phyloP scores from a whole-genome alignment of 2,113 vertebrate genomes.

The Phyllostomus discolor region DNA sequence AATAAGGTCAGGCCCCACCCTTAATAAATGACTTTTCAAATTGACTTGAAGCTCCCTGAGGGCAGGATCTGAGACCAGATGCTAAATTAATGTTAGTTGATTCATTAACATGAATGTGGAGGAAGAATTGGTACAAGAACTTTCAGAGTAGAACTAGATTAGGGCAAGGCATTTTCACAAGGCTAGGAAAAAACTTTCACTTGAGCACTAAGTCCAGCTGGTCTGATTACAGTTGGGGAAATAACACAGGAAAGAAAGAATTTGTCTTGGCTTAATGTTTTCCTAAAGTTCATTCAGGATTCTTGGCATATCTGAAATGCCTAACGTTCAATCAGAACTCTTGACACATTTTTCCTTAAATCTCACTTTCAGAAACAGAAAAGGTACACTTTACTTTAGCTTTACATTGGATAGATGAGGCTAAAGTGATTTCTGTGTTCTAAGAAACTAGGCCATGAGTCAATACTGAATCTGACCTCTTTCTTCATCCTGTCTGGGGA shows the following conservation, averaged over 20 bases:
- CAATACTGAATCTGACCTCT: neutral
- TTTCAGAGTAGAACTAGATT: neutral
- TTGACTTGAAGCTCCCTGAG: neutral
- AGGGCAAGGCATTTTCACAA: neutral
- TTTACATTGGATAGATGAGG: neutral
- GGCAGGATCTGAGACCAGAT: neutral
- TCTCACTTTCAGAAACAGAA: conserved; percentile 1
- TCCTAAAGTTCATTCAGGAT: neutral
- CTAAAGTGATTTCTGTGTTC: neutral
- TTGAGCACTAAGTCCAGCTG: neutral
- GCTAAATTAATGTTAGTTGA: neutral
- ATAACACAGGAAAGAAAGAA: neutral
- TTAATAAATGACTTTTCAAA: neutral
- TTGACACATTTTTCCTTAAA: neutral
- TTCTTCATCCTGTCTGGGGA: neutral
- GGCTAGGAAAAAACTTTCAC: neutral
- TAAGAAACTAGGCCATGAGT: neutral
- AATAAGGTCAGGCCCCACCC: no score
- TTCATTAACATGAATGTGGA: neutral
- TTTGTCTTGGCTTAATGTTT: neutral
- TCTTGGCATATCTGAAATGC: neutral
- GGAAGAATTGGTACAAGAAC: neutral
- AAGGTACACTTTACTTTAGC: neutral
- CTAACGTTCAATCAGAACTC: no score
- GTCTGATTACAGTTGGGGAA: neutral